Evolutionary conservation across 2,888 invertebrate species (phyloP).

Genomic region (Ichneumon xanthorius): DNA sequence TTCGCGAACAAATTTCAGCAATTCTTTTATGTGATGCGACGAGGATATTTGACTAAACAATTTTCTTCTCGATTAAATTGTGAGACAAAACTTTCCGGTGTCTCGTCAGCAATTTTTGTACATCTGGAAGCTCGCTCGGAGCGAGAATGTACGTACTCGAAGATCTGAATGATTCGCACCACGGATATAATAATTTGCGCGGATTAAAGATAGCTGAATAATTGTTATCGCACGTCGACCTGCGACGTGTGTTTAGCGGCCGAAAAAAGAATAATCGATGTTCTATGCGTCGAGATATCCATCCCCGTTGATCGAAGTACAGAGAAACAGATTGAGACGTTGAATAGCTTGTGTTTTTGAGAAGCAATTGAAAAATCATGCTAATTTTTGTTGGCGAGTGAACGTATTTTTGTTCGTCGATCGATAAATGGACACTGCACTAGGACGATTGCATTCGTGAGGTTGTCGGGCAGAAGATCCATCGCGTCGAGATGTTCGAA

Average conservation of each 20-base stretch:
- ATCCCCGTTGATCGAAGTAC: neutral
- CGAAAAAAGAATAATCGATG: neutral
- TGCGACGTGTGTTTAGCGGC: neutral
- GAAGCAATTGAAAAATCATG: neutral
- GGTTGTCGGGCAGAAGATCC: neutral
- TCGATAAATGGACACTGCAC: neutral
- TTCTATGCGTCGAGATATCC: neutral
- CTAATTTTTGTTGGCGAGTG: neutral
- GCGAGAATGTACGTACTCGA: neutral
- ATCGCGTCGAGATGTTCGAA: conserved; percentile 13
- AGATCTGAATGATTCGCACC: neutral
- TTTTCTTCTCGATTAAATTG: neutral
- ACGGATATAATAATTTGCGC: neutral
- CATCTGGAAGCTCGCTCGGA: neutral
- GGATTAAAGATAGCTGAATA: neutral
- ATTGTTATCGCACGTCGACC: conserved; percentile 2
- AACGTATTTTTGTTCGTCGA: neutral
- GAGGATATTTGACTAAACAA: neutral
- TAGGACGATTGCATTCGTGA: neutral
- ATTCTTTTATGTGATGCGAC: neutral
- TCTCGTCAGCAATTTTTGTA: neutral
- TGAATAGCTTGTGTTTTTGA: neutral
- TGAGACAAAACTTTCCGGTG: neutral
- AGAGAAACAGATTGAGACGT: neutral
- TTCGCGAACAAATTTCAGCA: neutral